Percentiles rank a stretch among this genome's conserved stretches.
Evolutionary conservation across 2,113 vertebrate genomes (phyloP).

Genomic region (Bos indicus): DNA sequence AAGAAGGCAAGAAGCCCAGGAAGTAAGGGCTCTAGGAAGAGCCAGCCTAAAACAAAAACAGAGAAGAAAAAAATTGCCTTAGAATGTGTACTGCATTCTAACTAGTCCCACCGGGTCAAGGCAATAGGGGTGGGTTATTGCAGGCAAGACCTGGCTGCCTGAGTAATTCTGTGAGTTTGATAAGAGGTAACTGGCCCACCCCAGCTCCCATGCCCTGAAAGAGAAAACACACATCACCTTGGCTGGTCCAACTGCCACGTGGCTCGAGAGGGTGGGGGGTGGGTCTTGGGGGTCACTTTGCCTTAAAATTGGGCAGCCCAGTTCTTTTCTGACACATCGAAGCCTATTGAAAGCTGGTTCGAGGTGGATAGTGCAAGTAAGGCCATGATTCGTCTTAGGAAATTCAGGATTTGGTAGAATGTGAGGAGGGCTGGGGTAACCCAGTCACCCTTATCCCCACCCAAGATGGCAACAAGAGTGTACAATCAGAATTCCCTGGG

Average conservation of each 20-base stretch:
- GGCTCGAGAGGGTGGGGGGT: background rate
- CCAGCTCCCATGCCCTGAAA: background rate
- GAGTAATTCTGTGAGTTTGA: constrained; percentile 72
- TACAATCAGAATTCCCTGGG: background rate
- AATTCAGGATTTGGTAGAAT: background rate
- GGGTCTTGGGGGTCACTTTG: background rate
- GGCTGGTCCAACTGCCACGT: background rate
- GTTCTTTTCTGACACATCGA: background rate
- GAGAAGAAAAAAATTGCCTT: constrained; percentile 66
- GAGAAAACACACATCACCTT: constrained; percentile 34
- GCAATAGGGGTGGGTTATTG: constrained; percentile 62
- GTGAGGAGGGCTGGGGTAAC: background rate
- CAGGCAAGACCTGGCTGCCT: constrained; percentile 69
- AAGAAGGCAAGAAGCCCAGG: background rate
- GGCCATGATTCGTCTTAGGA: background rate
- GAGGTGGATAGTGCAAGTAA: background rate
- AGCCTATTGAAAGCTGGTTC: background rate
- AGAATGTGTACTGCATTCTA: constrained; percentile 78
- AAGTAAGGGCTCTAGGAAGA: constrained; percentile 22
- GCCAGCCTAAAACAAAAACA: constrained; percentile 64
- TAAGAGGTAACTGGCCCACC: constrained; percentile 42
- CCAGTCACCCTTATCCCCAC: background rate
- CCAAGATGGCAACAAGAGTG: background rate
- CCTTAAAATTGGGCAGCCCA: constrained; percentile 30
- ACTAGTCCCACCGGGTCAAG: constrained; percentile 68